These are phyloP conservation scores for Oxyteleia sp. DNA, from an alignment of 2,888 invertebrate genomes.

Conservation along the genomic window DNA sequence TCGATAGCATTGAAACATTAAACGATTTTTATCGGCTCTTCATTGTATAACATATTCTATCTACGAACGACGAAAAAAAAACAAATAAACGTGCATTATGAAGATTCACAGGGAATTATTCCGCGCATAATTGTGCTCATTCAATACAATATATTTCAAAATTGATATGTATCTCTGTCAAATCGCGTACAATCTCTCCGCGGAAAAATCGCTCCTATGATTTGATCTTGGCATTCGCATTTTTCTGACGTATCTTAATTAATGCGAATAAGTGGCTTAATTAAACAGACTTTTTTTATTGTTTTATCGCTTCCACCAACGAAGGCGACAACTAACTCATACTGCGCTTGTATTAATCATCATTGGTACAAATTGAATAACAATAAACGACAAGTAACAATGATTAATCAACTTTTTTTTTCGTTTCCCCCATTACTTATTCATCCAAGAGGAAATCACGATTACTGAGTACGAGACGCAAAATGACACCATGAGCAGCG, in stretches of 20 bases:
- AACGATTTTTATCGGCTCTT: conserved; percentile 27
- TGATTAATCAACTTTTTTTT: conserved; percentile 35
- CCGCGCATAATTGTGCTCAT: conserved; percentile 34
- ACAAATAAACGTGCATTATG: conserved; percentile 12
- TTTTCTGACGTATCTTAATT: conserved; percentile 46
- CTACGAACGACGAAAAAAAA: conserved; percentile 3
- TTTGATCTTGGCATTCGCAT: conserved; percentile 10
- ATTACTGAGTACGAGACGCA: conserved; percentile 29
- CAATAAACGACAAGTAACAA: conserved; percentile 31
- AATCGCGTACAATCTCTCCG: conserved; percentile 14
- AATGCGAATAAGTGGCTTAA: conserved; percentile 37
- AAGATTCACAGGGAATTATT: conserved; percentile 47
- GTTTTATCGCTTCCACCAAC: conserved; percentile 4
- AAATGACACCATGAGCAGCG: conserved; percentile 12
- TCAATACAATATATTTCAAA: conserved; percentile 28
- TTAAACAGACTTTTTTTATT: conserved; percentile 34
- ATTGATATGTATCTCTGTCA: conserved; percentile 56
- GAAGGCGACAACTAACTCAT: background rate
- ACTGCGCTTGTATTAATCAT: conserved; percentile 21
- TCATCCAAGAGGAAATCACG: conserved; percentile 20
- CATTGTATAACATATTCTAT: conserved; percentile 34
- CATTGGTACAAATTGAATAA: conserved; percentile 29
- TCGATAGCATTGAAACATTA: conserved; percentile 6
- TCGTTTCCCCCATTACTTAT: conserved; percentile 1
- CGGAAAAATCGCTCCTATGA: conserved; percentile 29